These are phyloP conservation scores for Habrosyne pyritoides DNA, from an alignment of 2,888 invertebrate genomes.

Conservation along the genomic window DNA sequence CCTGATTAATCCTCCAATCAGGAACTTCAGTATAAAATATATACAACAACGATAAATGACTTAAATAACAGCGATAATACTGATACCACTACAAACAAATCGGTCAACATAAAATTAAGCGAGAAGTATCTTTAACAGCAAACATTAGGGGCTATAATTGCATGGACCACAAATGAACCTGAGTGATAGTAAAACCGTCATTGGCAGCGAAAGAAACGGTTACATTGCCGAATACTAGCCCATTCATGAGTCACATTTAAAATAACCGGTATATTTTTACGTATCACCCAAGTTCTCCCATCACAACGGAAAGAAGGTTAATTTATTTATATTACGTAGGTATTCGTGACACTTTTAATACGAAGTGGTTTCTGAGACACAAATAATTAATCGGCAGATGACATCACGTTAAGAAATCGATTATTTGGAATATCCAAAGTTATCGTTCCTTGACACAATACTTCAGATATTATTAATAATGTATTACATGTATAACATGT, in stretches of 20 bases:
- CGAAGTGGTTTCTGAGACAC: neutral
- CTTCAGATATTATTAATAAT: neutral
- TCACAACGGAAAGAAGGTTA: constrained; percentile 25
- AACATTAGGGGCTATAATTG: neutral
- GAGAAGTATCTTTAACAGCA: neutral
- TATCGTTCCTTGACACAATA: neutral
- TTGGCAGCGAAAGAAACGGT: constrained; percentile 29
- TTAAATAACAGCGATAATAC: neutral
- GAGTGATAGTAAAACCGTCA: constrained; percentile 13
- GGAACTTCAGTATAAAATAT: neutral
- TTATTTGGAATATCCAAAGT: neutral
- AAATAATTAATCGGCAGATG: neutral
- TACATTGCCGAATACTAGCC: constrained; percentile 27
- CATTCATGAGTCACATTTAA: constrained; percentile 34
- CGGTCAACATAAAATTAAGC: neutral
- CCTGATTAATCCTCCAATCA: neutral
- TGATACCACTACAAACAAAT: neutral
- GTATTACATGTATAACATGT: neutral
- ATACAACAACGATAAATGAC: neutral
- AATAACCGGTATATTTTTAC: constrained; percentile 29
- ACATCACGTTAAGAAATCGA: neutral
- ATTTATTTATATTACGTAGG: constrained; percentile 9
- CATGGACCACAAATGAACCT: neutral
- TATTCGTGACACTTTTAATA: neutral
- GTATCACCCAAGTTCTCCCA: constrained; percentile 19